phyloP scores from a whole-genome alignment of 2,113 vertebrate genomes.

The Cacatua alba region DNA sequence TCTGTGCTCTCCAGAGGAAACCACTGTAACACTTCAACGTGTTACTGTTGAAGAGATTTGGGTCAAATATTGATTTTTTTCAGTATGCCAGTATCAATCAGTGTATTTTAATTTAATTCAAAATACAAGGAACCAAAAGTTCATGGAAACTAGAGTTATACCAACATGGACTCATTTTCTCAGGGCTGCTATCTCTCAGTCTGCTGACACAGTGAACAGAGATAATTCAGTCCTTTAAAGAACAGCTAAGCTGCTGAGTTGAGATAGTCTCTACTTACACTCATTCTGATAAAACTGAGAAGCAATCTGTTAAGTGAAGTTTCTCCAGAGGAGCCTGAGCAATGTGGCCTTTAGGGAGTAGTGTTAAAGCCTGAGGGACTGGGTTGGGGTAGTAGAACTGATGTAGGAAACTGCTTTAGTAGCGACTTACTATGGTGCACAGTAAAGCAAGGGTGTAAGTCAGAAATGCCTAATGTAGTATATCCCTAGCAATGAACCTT shows the following conservation, averaged over 20 bases:
- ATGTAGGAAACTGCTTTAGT: neutral
- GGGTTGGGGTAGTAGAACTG: neutral
- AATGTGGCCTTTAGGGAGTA: neutral
- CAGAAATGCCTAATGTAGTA: neutral
- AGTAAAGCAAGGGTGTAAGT: neutral
- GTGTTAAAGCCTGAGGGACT: neutral
- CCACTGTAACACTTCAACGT: neutral
- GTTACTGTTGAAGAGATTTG: constrained; percentile 1
- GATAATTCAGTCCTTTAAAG: neutral
- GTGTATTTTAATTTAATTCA: constrained; percentile 59
- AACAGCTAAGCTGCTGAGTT: neutral
- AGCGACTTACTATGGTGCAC: neutral
- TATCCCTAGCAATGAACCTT: neutral
- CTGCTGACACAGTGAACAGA: neutral
- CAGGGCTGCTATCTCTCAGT: neutral
- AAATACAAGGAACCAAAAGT: neutral
- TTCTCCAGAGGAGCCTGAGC: neutral
- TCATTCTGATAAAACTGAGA: constrained; percentile 15
- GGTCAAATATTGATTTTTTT: constrained; percentile 37
- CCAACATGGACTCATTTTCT: neutral
- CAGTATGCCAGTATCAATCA: constrained; percentile 27
- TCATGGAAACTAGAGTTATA: neutral
- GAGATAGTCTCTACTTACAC: neutral
- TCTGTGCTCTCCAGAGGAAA: constrained; percentile 23
- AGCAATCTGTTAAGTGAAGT: neutral